phyloP scores from a whole-genome alignment of 2,113 vertebrate species.

The Kryptolebias marmoratus region DNA sequence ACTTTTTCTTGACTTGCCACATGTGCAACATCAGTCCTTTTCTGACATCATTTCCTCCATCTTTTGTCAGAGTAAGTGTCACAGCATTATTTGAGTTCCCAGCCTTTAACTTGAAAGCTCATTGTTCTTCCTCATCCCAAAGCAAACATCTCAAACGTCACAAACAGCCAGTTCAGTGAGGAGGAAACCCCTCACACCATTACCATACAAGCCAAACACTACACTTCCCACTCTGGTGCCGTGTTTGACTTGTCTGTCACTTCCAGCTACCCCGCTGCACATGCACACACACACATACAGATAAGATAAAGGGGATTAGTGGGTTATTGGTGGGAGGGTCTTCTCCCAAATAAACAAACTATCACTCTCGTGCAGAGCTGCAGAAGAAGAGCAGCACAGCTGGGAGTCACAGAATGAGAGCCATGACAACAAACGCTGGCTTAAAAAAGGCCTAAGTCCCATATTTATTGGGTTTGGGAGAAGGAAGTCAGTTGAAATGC shows the following conservation, averaged over 20 bases:
- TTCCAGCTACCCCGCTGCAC: conserved; percentile 30
- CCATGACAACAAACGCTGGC: too few species aligned
- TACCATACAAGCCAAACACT: conserved; percentile 50
- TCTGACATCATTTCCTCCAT: neutral
- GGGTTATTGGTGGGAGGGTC: conserved; percentile 41
- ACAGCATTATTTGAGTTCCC: conserved; percentile 1
- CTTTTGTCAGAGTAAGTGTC: neutral
- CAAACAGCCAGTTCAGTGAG: conserved; percentile 9
- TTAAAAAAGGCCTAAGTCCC: too few species aligned
- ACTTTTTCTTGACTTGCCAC: too few species aligned
- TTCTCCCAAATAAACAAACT: conserved; percentile 60
- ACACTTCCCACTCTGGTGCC: conserved; percentile 65
- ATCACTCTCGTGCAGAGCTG: conserved; percentile 40
- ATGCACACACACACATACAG: conserved; percentile 5
- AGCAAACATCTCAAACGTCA: conserved; percentile 1
- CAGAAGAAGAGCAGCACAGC: conserved; percentile 40
- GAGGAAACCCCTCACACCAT: conserved; percentile 28
- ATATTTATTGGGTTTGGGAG: too few species aligned
- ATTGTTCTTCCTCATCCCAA: neutral
- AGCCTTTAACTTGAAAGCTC: conserved; percentile 28
- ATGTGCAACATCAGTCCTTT: too few species aligned
- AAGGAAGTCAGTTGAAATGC: too few species aligned
- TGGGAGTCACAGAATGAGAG: conserved; percentile 13
- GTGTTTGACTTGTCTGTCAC: conserved; percentile 57
- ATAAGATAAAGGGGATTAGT: conserved; percentile 27